Base-by-base conservation (phyloP, 2,113 vertebrate species). In the Gorsachius goisagi region DNA sequence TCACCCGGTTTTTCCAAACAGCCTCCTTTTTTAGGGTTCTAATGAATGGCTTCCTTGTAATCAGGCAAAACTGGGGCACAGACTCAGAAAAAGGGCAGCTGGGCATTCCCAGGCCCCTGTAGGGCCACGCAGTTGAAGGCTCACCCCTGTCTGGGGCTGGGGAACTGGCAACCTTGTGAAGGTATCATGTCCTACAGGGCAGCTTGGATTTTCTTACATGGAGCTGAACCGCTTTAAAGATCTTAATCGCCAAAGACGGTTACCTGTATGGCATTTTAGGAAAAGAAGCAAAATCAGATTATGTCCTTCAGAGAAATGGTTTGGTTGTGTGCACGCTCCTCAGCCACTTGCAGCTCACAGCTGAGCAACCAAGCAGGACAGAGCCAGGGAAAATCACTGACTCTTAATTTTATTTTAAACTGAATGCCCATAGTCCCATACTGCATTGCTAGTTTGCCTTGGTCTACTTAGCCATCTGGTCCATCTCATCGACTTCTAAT, bases 61-160 rank as follows among this genome's bases (percentile, higher is more conserved):
- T 52, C 39, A 41, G 39, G 9, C 11, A 56, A 80, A 74, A 45
- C 4, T 33, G 27, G 13, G 37, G 32, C 33, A 50, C 2, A 28
- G 10, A 35, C 32, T 58, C 35, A 33, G 67, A 30, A 69, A 68
- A 91, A 83, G 35, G 24, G 39, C 56, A 88, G 35, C 27, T 58
- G 59, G 19, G 16, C 28, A 47, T 47, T 80, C 30, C 59, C n/a
- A 30, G 30, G 13, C 3, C 1, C 3, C 1, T 33, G 32, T 2
- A 0, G 0, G 9, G 27, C 32, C 41, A 26, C 0, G 0, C 37
- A 15, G 6, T 1, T 41, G 30, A 82, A 64, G 20, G 19, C 15
- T 79, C 49, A 41, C 49, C 7, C 9, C 24, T 41, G 5, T 6
- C 58, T 64, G 14, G 7, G n/a, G 5, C 20, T 73, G 32, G 32